These are phyloP conservation scores for Mechanitis messenoides DNA, from an alignment of 2,888 invertebrate species.

Conservation along the genomic window DNA sequence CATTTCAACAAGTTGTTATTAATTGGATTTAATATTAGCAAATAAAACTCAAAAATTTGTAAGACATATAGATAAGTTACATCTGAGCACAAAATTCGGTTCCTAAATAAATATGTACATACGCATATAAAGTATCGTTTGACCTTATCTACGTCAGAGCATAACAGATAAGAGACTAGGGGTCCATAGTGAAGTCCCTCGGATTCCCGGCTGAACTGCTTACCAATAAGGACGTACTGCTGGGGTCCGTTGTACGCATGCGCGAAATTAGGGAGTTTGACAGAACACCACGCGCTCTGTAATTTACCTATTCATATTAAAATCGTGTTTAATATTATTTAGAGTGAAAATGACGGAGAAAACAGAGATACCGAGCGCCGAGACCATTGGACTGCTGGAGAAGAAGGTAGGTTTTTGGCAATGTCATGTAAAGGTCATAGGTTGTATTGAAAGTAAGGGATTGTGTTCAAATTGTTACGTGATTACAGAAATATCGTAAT, in stretches of 20 bases:
- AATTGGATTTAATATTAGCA: too few relatives aligned
- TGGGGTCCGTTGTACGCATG: constrained; percentile 27
- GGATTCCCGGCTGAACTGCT: constrained; percentile 11
- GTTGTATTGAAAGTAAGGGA: constrained; percentile 11
- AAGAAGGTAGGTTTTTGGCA: constrained; percentile 58
- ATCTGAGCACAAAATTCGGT: not conserved
- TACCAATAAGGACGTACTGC: constrained; percentile 9
- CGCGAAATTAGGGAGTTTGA: constrained; percentile 22
- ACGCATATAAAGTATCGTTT: not conserved
- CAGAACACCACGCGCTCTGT: constrained; percentile 22
- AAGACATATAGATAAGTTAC: too few relatives aligned
- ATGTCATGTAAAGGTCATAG: constrained; percentile 61
- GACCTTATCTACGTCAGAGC: constrained; percentile 10
- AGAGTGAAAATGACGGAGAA: constrained; percentile 49
- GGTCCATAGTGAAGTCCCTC: constrained; percentile 8
- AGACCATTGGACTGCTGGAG: constrained; percentile 60
- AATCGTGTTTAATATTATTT: constrained; percentile 10
- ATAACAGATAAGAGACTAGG: constrained; percentile 3
- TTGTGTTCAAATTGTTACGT: constrained; percentile 5
- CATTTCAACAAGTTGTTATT: too few relatives aligned
- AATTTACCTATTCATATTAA: constrained; percentile 14
- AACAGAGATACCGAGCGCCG: constrained; percentile 41
- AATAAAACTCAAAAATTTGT: too few relatives aligned
- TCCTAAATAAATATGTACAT: not conserved
- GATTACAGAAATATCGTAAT: too few relatives aligned